These are phyloP conservation scores for Lobophora halterata DNA, from an alignment of 2,888 invertebrate species.

Conservation along the genomic window DNA sequence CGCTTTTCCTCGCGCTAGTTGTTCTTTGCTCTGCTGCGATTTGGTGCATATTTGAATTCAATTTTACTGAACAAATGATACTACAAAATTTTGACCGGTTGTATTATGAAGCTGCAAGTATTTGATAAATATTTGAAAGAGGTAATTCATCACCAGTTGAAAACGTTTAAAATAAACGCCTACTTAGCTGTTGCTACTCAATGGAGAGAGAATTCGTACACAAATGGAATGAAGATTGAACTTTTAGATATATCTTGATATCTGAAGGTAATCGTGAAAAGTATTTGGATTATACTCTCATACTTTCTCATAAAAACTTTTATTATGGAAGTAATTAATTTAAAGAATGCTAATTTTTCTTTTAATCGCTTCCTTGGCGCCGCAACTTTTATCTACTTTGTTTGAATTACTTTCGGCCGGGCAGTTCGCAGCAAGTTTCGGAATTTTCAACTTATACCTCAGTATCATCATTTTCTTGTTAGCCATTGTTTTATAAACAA, in stretches of 20 bases:
- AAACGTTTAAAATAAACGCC: no score
- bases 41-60: conserved; percentile 16
- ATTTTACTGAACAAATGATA: no score
- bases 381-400: conserved; percentile 78
- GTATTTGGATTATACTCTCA: conserved; percentile 55
- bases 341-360: conserved; percentile 78
- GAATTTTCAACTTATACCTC: conserved; percentile 48
- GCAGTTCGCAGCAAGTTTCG: conserved; percentile 60
- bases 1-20: conserved; percentile 49
- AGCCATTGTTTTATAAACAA: conserved; percentile 36
- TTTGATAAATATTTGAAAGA: no score
- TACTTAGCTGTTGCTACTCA: no score
- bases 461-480: conserved; percentile 33
- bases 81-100: no score
- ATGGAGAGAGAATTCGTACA: no score
- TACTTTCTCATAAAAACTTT: conserved; percentile 67
- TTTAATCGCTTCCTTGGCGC: conserved; percentile 76
- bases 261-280: conserved; percentile 42
- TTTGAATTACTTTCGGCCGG: conserved; percentile 74
- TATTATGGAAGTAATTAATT: conserved; percentile 76
- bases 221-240: no score
- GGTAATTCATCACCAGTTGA: no score
- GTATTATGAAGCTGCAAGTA: no score
- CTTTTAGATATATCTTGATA: no score
- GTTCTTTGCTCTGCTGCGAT: conserved; percentile 33